These are phyloP conservation scores for Xyrauchen texanus DNA, from an alignment of 2,113 vertebrate genomes.

Conservation along the genomic window DNA sequence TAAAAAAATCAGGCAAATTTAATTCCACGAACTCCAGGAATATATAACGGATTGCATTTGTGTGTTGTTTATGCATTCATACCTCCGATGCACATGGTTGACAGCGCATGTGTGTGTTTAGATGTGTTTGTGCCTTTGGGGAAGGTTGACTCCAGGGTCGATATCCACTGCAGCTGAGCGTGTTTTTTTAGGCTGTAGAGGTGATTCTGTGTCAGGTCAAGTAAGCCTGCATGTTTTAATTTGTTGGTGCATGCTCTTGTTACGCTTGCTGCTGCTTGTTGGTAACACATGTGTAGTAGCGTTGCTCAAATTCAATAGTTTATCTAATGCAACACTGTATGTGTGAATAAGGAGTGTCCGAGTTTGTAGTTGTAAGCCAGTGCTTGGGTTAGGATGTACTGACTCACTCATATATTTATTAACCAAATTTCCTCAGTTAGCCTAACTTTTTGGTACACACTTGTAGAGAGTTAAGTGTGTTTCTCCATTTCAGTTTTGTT, in stretches of 20 bases:
- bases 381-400: slow-evolving; percentile 27
- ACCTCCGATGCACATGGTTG: neutral
- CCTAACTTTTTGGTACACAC: neutral
- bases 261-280: slow-evolving; percentile 47
- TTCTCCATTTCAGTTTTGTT: too few relatives aligned
- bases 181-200: slow-evolving; percentile 42
- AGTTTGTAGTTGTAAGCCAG: slow-evolving; percentile 29
- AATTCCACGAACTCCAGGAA: too few relatives aligned
- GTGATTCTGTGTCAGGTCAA: slow-evolving; percentile 14
- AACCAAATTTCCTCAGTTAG: slow-evolving; percentile 45
- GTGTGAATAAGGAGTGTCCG: slow-evolving; percentile 13
- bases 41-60: neutral
- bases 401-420: slow-evolving; percentile 64
- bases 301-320: slow-evolving; percentile 9
- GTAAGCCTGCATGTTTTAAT: slow-evolving; percentile 46
- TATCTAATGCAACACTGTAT: too few relatives aligned
- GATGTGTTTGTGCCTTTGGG: slow-evolving; percentile 41
- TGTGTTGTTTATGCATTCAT: slow-evolving; percentile 9
- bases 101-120: slow-evolving; percentile 8
- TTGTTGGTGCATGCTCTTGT: slow-evolving; percentile 39
- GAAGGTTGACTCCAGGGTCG: slow-evolving; percentile 62
- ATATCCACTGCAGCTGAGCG: slow-evolving; percentile 50
- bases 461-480: neutral
- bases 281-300: slow-evolving; percentile 9
- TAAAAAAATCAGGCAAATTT: too few relatives aligned